A percentile compares a stretch with the other conserved stretches of the same genome.
Evolutionary conservation across 2,888 invertebrate species (phyloP).

Genomic region (Limnephilus lunatus): DNA sequence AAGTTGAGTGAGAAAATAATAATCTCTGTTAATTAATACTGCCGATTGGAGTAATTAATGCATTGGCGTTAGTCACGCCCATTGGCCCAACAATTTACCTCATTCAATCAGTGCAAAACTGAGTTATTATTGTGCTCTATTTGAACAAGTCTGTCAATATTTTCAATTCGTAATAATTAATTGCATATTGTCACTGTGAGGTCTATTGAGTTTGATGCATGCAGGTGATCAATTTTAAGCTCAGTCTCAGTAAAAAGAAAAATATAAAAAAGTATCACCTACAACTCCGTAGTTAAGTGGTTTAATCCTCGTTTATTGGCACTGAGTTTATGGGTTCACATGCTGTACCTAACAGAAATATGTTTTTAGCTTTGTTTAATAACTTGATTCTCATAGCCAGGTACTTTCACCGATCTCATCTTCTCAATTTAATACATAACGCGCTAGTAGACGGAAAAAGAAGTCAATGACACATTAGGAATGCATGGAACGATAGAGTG

Average conservation of each 20-base stretch:
- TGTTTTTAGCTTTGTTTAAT: too few species aligned
- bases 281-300: neutral
- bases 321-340: neutral
- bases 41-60: neutral
- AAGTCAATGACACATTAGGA: too few species aligned
- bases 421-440: too few species aligned
- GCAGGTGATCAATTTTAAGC: neutral
- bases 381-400: too few species aligned
- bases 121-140: neutral
- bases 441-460: too few species aligned
- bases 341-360: neutral
- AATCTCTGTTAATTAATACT: neutral
- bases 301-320: neutral
- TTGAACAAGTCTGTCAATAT: neutral
- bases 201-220: neutral
- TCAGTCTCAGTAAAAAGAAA: neutral
- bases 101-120: neutral
- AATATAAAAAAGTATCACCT: neutral
- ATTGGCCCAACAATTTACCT: neutral
- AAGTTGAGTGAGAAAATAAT: neutral
- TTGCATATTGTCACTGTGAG: neutral
- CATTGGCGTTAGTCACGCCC: neutral
- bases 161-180: neutral
- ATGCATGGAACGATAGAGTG: too few species aligned
- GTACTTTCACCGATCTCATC: too few species aligned